Base-by-base conservation (phyloP, 2,888 invertebrate species). In the Seira musarum region DNA sequence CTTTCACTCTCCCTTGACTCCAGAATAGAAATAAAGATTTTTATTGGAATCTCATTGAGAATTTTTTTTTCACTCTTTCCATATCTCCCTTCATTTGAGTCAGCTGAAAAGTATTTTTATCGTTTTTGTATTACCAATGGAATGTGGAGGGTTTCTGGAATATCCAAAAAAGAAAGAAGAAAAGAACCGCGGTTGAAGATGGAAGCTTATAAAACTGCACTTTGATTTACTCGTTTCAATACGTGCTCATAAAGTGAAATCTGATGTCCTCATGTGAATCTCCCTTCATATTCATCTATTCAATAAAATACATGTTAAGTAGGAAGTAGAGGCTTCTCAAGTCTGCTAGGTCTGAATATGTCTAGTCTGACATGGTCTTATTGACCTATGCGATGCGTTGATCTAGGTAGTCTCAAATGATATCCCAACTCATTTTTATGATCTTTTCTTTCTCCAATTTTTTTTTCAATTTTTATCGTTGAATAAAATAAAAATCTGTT, bases 191-290 rank as follows among this genome's bases (percentile, higher is more conserved):
- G 64, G 30, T 67, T 40, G 6, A 40, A 40, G 17, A 49, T 49
- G 2, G 49, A 13, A 49, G 49, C 49, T 13, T 49, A 49, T 49
- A 49, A 49, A 65, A 74, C 61, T 80, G 69, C 73, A 74, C 69
- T 74, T 80, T 73, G 73, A 80, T 74, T 80, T 80, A 74, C 73
- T 74, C 57, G 57, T 10, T 57, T 64, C 24, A 69, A 74, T 69
- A 74, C 68, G 24, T 24, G 69, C 64, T 80, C 80, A 80, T 80
- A 74, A 80, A 80, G 68, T 57, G 68, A 46, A 61, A 73, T 79
- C 79, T 69, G 79, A 79, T 79, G 79, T 73, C 68, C 73, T 15
- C 17, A 61, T 75, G 63, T 17, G 46, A 75, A n/a, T 8, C 13
- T 40, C 40, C 40, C 40, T n/a, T n/a, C n/a, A 30, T 30, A 30